These are phyloP conservation scores for Anoplophora glabripennis DNA, from an alignment of 1,140 invertebrate genomes.

Conservation along the genomic window DNA sequence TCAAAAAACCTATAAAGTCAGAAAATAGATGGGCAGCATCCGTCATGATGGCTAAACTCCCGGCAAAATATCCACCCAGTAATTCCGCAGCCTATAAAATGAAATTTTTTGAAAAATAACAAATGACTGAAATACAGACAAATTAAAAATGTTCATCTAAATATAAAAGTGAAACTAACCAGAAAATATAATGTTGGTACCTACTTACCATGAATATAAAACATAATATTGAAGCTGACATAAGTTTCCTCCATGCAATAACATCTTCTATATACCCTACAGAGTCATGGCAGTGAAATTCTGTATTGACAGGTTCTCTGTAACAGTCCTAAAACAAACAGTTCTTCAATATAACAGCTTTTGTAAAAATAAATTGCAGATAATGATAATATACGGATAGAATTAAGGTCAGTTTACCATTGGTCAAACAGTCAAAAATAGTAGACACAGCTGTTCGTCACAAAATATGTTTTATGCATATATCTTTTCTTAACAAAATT, in stretches of 20 bases:
- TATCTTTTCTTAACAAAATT: neutral
- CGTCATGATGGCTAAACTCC: slow-evolving; percentile 78
- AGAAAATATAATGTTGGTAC: neutral
- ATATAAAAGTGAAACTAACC: neutral
- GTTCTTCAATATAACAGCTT: neutral
- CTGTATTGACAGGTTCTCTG: slow-evolving; percentile 20
- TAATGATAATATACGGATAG: slow-evolving; percentile 4
- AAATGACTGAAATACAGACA: neutral
- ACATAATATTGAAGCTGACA: slow-evolving; percentile 59
- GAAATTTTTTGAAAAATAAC: neutral
- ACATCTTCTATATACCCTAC: slow-evolving; percentile 26
- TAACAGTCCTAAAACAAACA: slow-evolving; percentile 28
- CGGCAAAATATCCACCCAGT: slow-evolving; percentile 73
- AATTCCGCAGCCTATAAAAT: slow-evolving; percentile 61
- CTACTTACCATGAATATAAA: slow-evolving; percentile 63
- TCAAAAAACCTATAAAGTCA: slow-evolving; percentile 78
- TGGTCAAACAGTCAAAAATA: neutral
- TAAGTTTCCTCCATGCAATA: slow-evolving; percentile 49
- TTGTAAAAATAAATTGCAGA: neutral
- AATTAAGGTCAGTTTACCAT: neutral
- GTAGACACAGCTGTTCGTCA: neutral
- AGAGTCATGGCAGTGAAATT: slow-evolving; percentile 42
- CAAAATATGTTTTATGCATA: neutral
- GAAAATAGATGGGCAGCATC: slow-evolving; percentile 82
- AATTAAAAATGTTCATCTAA: neutral